Evolutionary conservation across 2,888 invertebrate genomes (phyloP).

Genomic region (Tricholauxania praeusta): DNA sequence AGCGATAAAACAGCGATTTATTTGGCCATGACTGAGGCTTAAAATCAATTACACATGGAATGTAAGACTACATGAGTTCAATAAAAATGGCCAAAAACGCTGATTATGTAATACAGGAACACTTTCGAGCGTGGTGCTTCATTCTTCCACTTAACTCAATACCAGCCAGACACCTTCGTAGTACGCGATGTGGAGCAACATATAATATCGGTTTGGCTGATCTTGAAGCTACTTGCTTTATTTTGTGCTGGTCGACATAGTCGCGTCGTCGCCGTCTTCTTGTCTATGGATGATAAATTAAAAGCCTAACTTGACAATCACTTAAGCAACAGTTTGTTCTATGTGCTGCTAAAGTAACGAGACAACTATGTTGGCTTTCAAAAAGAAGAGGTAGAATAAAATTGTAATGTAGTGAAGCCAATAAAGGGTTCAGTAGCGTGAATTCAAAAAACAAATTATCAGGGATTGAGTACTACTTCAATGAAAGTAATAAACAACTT

Average conservation of each 20-base stretch:
- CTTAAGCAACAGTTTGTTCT: constrained; percentile 65
- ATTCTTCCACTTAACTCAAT: not conserved
- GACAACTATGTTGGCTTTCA: constrained; percentile 24
- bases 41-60: constrained; percentile 66
- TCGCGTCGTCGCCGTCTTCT: constrained; percentile 48
- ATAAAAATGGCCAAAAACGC: constrained; percentile 29
- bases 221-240: constrained; percentile 2
- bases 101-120: constrained; percentile 37
- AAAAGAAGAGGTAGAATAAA: too few species aligned
- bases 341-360: constrained; percentile 49
- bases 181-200: not conserved
- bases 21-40: constrained; percentile 60
- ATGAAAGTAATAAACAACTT: too few species aligned
- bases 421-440: too few species aligned
- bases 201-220: constrained; percentile 5
- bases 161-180: constrained; percentile 18
- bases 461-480: too few species aligned
- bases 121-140: constrained; percentile 13
- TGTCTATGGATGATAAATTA: constrained; percentile 67
- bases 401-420: too few species aligned
- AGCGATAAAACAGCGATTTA: constrained; percentile 65
- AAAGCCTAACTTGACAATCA: constrained; percentile 67
- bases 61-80: constrained; percentile 45
- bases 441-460: too few species aligned
- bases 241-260: not conserved